Evolutionary conservation across 2,113 vertebrate genomes (phyloP), one percentile per base, ranked within the genome.

Genomic region (Anarrhichthys ocellatus): DNA sequence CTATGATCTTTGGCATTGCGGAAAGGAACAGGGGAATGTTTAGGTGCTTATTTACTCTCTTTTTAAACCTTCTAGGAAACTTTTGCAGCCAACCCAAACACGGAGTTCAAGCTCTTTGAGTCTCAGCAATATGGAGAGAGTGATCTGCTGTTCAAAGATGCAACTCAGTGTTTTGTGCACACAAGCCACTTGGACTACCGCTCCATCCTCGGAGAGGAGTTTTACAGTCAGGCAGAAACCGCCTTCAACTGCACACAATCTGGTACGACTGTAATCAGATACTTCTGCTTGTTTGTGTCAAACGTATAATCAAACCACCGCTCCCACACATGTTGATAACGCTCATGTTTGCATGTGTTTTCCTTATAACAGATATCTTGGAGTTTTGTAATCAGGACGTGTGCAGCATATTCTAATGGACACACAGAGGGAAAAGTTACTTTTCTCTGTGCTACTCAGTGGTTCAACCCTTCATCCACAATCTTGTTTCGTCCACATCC

Each of bases 141-240:
- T 36, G 96, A 98, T 87, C 89, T 98, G 78, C 95, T 98, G 64
- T 98, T 98, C 86, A 97, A 97, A 94, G 97, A 98, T 38, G 62
- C 92, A 32, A 96, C 97, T 14, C 91, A 77, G 63, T 95, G 93
- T 76, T 95, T 98, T 1, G 91, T 95, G 58, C 96, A 92, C 85
- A 95, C 95, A 1, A 95, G 92, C 83, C 96, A 97, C 81, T 83
- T 94, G 93, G 93, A 92, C 85, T 95, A 95, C 76, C 94, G 92
- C 38, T 87, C 95, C 38, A 95, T 98, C 81, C 94, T 98, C 6
- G 97, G 97, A 83, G 91, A 88, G 3, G 84, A 95, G 27, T 98
- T 97, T 65, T 66, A 95, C 81, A 86, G 88, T 17, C 92, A 95
- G 3, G 92, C 94, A 68, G 95, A 97, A 83, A 91, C 91, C 0